Evolutionary conservation across 2,797 vertebrate species (phyloP), one percentile per base, ranked within the genome.

Genomic region (Furcifer pardalis): DNA sequence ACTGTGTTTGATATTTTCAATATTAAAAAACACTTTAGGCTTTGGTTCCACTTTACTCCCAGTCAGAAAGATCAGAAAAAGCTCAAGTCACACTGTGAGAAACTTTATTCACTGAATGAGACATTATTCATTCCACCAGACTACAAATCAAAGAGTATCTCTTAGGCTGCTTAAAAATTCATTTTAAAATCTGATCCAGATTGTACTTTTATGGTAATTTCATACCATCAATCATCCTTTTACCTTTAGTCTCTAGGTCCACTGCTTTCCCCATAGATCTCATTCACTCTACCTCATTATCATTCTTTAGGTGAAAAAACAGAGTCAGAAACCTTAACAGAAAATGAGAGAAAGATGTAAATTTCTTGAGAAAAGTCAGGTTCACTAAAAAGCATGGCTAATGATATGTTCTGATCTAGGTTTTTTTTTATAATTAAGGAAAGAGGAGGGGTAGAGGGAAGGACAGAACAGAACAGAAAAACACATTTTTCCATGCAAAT

Each of bases 121-220:
- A 98, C 97, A 97, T 98, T 97, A 97, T 94, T 96, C 97, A 98
- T 97, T 98, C 98, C 97, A 98, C 98, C 97, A 98, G 98, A 97
- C 97, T 96, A 95, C 94, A 97, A 98, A 99, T 99, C 98, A 98
- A 99, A 99, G 98, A 96, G 95, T 96, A 97, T 99, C 97, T 99
- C 98, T 98, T 98, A 98, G 97, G 96, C 97, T 99, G 97, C 98
- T 99, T 98, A 98, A 98, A 97, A 98, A 99, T 99, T 99, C 98
- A 99, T 98, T 99, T 99, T 98, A 98, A 99, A 98, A 98, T 97
- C 97, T 97, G 97, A 97, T 97, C 96, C 97, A 98, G 98, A 99
- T 99, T 99, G 98, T 99, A 99, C 98, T 98, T 98, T 97, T 98
- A 99, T 98, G 98, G 97, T 98, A 98, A 99, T 99, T 96, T 97